Percentiles rank a stretch among this genome's conserved stretches.
These are phyloP conservation scores for Fregata magnificens DNA, from an alignment of 2,113 vertebrate genomes.

Conservation along the genomic window DNA sequence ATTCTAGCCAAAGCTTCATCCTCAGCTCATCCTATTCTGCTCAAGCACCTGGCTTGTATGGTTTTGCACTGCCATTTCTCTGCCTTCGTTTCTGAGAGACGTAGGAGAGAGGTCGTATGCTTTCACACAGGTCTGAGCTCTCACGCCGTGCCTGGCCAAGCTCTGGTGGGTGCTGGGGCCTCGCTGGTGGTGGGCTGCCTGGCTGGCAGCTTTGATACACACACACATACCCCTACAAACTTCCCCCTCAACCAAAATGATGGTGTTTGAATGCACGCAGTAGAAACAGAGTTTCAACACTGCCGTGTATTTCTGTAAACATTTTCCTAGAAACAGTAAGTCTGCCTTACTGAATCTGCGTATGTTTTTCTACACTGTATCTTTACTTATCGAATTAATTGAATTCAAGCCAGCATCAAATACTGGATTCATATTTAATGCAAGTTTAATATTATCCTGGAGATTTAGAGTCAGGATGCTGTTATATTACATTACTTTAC, in stretches of 20 bases:
- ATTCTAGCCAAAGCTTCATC: not conserved
- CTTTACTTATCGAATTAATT: not conserved
- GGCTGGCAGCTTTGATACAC: not conserved
- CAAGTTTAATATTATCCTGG: not conserved
- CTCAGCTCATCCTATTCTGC: not conserved
- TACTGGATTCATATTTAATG: not conserved
- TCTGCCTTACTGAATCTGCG: not conserved
- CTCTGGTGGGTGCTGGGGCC: not conserved
- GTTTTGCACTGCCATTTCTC: not conserved
- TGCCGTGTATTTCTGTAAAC: not conserved
- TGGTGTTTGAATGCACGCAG: not conserved
- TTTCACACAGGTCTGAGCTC: not conserved
- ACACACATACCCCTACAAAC: no score
- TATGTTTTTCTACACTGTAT: not conserved
- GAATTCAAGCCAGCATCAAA: not conserved
- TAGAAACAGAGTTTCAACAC: not conserved
- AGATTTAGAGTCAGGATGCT: not conserved
- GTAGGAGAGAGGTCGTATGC: not conserved
- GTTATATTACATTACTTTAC: not conserved
- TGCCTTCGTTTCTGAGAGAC: not conserved
- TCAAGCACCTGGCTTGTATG: not conserved
- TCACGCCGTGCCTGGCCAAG: no score
- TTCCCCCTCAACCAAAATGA: rapidly evolving
- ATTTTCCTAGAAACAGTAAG: not conserved
- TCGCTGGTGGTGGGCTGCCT: not conserved